Base-by-base conservation (phyloP, 2,888 invertebrate species). In the Rhamphomyia laevipes region DNA sequence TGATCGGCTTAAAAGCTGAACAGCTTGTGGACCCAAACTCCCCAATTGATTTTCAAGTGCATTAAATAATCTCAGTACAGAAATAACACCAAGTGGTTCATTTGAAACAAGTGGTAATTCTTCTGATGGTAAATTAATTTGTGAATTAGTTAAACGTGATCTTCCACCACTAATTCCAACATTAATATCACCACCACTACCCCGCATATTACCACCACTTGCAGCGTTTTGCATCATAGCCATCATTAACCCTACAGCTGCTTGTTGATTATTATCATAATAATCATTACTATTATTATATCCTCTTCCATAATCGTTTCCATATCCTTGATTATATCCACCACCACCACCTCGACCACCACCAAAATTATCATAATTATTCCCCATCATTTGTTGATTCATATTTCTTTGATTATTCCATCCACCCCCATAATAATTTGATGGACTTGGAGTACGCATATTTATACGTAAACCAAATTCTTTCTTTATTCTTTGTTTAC, bases 21-120 rank as follows among this genome's bases (percentile, higher is more conserved):
- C 50, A 30, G 52, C 54, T 47, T 51, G 47, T 31, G 54, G 52
- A 21, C 54, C 54, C 30, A 54, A 45, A 44, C 50, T 54, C 40
- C 54, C 54, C 48, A 54, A 52, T n/a, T 51, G 46, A 31, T 52
- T 51, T 46, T 54, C 52, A 43, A 54, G 49, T 37, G 54, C 52
- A 12, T 51, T 51, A 44, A 52, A 30, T 15, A 54, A 47, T 45
- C 54, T 49, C 35, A 54, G 40, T 7, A 51, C 50, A 5, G 51
- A 49, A 30, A 52, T 51, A 42, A 54, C 52, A 31, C 51, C 49
- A 17, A 54, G 44, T 15, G 49, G 49, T 35, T 45, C 53, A 21
- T 27, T 42, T 42, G 21, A 37, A 27, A 27, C 23, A 27, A 27
- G 23, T 27, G 23, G 23, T 27, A 27, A 27, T 27, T 27, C 23